Base-by-base conservation (phyloP, 2,113 vertebrate species). In the Spheniscus mendiculus region DNA sequence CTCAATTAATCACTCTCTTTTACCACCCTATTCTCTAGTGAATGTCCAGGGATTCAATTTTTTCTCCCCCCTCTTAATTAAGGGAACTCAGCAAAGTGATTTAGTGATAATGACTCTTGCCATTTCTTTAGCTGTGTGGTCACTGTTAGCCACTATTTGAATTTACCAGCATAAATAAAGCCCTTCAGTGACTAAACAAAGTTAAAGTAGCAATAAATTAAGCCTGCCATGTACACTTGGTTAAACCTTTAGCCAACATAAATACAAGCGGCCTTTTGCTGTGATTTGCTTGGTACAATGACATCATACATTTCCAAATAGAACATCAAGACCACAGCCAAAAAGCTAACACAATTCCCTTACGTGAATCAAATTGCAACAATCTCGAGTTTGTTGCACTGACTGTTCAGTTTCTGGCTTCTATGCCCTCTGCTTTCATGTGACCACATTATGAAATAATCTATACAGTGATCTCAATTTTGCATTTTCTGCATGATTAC, bases 141-240 rank as follows among this genome's bases (percentile, higher is more conserved):
- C 98, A 98, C 97, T 97, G 96, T 96, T 98, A 97, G 95, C 97
- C 97, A 97, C 97, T 97, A 97, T 98, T 97, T 97, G 97, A 98
- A 97, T 98, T 98, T 97, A 98, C 97, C 97, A 97, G 97, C 97
- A 98, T 98, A 98, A 98, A 98, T 98, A 98, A 98, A 97, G 93
- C 97, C 96, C 98, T 97, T 97, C 95, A 97, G 97, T 98, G 97
- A 97, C 98, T 98, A 98, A 98, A 98, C 98, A 98, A 98, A 98
- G 98, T 98, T 98, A 97, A 98, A 98, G 97, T 90, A 97, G 97
- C 97, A 97, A 98, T 98, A 98, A 98, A 98, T 98, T 95, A 98
- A 96, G 96, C 88, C 95, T 96, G 94, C 97, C 97, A 95, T 95
- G 96, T 96, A 97, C 88, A 96, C 97, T 98, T 91, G 85, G 96